Percentiles rank a stretch among this genome's conserved stretches.
Conservation (phyloP, 2,113 vertebrate species). For the Cepphus grylle region DNA sequence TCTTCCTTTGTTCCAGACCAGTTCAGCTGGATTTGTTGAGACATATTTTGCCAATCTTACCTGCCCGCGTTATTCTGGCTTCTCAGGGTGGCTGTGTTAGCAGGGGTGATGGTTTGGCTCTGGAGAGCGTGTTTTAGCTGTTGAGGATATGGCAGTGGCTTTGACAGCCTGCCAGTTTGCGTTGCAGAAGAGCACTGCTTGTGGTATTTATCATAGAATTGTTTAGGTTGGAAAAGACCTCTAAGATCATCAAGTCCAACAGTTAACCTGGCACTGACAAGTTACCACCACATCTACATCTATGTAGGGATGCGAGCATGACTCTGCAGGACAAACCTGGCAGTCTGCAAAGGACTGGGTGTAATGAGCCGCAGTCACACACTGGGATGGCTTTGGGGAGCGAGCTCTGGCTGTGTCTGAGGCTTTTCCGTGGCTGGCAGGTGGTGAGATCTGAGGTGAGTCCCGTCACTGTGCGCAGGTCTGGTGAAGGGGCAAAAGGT, state of each 20-base stretch:
- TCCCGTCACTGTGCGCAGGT: neutral
- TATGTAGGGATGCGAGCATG: neutral
- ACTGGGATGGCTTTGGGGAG: neutral
- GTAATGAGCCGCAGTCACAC: neutral
- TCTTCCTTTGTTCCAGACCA: neutral
- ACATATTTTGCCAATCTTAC: neutral
- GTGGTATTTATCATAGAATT: neutral
- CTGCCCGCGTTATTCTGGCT: neutral
- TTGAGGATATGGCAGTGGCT: neutral
- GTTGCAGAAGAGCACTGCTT: neutral
- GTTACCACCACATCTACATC: no score
- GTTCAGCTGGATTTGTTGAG: neutral
- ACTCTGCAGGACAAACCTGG: neutral
- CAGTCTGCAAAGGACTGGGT: neutral
- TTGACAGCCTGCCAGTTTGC: neutral
- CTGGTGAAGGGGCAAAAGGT: neutral
- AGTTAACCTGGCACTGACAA: no score
- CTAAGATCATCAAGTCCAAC: no score
- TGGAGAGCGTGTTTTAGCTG: neutral
- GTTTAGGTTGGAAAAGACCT: no score
- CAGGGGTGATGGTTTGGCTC: neutral
- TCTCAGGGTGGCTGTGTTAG: neutral
- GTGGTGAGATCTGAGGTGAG: neutral
- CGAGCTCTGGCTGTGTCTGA: no score
- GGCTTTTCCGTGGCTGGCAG: neutral